These are phyloP conservation scores for Habropoda laboriosa DNA, from an alignment of 1,140 invertebrate species.

Conservation along the genomic window DNA sequence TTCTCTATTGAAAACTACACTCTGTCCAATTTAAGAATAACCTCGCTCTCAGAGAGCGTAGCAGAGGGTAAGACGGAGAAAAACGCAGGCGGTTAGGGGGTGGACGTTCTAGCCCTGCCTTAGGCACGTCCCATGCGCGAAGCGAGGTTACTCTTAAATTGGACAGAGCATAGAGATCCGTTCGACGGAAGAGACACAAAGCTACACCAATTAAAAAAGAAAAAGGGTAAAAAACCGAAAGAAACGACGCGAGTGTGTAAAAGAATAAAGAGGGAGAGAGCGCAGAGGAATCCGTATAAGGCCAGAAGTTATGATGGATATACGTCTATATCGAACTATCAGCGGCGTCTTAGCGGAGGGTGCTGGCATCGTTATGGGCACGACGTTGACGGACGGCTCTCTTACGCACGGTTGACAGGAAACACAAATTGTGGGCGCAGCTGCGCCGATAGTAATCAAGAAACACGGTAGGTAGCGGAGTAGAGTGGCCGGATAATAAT, in stretches of 20 bases:
- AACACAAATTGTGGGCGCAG: slow-evolving; percentile 81
- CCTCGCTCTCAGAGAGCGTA: no score
- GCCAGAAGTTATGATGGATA: slow-evolving; percentile 57
- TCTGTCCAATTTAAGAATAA: no score
- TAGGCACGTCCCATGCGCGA: no score
- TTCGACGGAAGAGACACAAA: no score
- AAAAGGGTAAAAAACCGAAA: neutral
- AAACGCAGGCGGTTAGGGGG: no score
- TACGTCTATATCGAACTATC: slow-evolving; percentile 60
- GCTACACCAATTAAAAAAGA: neutral
- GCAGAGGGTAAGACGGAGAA: no score
- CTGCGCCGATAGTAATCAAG: slow-evolving; percentile 80
- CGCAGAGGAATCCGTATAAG: slow-evolving; percentile 6
- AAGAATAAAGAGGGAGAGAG: slow-evolving; percentile 9
- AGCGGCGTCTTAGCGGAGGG: slow-evolving; percentile 59
- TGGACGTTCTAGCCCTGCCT: no score
- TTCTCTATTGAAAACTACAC: no score
- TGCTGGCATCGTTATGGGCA: slow-evolving; percentile 65
- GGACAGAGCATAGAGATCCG: no score
- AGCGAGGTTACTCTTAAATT: no score
- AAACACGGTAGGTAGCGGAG: slow-evolving; percentile 76
- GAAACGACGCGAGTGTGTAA: neutral
- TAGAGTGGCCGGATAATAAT: slow-evolving; percentile 78
- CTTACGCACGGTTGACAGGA: slow-evolving; percentile 77
- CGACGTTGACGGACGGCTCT: slow-evolving; percentile 78